Conservation (phyloP, 1,140 invertebrate genomes). For the Lordiphosa clarofinis region DNA sequence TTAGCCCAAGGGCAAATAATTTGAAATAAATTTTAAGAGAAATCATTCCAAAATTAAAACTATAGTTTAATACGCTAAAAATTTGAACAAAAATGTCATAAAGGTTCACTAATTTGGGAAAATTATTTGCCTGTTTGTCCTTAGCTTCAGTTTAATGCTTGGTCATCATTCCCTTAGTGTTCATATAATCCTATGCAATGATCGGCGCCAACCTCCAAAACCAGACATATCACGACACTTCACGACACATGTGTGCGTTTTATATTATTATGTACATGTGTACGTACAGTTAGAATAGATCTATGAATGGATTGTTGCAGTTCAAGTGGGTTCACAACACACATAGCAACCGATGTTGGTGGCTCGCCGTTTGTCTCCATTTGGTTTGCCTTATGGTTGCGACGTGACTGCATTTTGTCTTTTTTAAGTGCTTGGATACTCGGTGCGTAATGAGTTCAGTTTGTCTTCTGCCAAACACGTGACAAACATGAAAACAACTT, state of each 20-base stretch:
- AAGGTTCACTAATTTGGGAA: too few relatives aligned
- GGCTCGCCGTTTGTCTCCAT: slow-evolving; percentile 5
- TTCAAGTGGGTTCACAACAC: slow-evolving; percentile 35
- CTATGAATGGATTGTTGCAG: slow-evolving; percentile 11
- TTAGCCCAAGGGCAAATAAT: too few relatives aligned
- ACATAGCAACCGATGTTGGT: slow-evolving; percentile 27
- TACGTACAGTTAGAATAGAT: slow-evolving; percentile 3
- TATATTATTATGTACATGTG: too few relatives aligned
- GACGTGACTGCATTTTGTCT: slow-evolving; percentile 15
- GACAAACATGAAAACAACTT: slow-evolving; percentile 9
- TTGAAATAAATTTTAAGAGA: too few relatives aligned
- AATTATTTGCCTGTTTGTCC: too few relatives aligned
- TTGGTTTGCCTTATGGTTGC: background rate
- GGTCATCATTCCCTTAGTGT: too few relatives aligned
- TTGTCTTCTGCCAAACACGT: slow-evolving; percentile 13
- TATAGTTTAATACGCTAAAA: too few relatives aligned
- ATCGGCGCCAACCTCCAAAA: slow-evolving; percentile 41
- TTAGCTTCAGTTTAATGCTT: too few relatives aligned
- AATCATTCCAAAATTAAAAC: too few relatives aligned
- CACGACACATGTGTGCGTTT: slow-evolving; percentile 18
- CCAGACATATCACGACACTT: background rate
- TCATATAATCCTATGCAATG: slow-evolving; percentile 1
- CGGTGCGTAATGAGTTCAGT: slow-evolving; percentile 10
- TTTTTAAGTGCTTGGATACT: slow-evolving; percentile 11
- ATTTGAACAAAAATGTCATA: too few relatives aligned